Evolutionary conservation across 2,888 invertebrate species (phyloP).

Genomic region (Clusia tigrina): DNA sequence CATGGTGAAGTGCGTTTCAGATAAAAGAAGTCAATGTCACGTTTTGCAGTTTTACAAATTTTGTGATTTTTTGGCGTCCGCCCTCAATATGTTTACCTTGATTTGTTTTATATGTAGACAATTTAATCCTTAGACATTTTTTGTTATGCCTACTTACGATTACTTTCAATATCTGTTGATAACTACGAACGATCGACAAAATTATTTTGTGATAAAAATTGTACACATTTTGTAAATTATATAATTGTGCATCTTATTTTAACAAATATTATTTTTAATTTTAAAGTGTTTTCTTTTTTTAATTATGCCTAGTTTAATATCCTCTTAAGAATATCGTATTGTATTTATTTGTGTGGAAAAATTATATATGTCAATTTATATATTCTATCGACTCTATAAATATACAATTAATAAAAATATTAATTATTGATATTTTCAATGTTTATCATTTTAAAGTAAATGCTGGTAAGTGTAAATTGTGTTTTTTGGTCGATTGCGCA

Average conservation of each 20-base stretch:
- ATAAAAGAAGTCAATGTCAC: background rate
- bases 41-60: too few relatives aligned
- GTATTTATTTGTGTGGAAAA: background rate
- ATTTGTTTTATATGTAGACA: too few relatives aligned
- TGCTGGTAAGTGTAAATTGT: too few relatives aligned
- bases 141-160: too few relatives aligned
- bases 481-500: too few relatives aligned
- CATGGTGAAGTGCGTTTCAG: slow-evolving; percentile 36
- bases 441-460: too few relatives aligned
- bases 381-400: background rate
- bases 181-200: background rate
- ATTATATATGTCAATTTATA: background rate
- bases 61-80: too few relatives aligned
- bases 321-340: background rate
- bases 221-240: background rate
- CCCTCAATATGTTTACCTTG: too few relatives aligned
- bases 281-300: background rate
- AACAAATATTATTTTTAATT: background rate
- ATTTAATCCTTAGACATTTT: too few relatives aligned
- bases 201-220: slow-evolving; percentile 3
- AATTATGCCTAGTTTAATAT: background rate
- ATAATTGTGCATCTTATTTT: too few relatives aligned
- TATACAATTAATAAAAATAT: too few relatives aligned
- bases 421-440: too few relatives aligned
- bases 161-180: background rate